Evolutionary conservation across 1,140 invertebrate species (phyloP).

Genomic region (Halictus rubicundus): DNA sequence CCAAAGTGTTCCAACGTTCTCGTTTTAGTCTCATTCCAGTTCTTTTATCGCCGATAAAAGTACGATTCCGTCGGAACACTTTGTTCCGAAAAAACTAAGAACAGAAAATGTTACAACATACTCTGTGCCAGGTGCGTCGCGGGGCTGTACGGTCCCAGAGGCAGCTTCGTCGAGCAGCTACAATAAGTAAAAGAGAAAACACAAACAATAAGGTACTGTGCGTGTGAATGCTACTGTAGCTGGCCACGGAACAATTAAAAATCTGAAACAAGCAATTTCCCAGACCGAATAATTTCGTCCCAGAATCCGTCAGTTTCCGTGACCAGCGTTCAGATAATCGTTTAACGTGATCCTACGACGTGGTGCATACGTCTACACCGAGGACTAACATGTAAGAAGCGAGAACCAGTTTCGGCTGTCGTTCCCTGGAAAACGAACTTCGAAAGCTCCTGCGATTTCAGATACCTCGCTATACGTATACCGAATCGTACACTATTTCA

Average conservation of each 20-base stretch:
- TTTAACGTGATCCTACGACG: conserved; percentile 53
- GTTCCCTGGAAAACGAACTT: conserved; percentile 11
- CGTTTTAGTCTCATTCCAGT: too few species aligned
- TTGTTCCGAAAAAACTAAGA: conserved; percentile 1
- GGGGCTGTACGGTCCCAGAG: conserved; percentile 70
- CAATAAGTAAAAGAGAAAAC: conserved; percentile 79
- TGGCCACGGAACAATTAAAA: conserved; percentile 16
- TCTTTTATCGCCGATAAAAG: too few species aligned
- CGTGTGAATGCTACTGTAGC: conserved; percentile 70
- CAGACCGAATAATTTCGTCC: too few species aligned
- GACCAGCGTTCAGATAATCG: conserved; percentile 32
- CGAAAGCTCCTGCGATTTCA: neutral
- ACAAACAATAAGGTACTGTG: conserved; percentile 81
- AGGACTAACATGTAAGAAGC: conserved; percentile 37
- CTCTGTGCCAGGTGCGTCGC: conserved; percentile 71
- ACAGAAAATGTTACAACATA: conserved; percentile 72
- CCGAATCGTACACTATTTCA: neutral
- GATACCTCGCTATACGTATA: neutral
- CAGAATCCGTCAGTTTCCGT: too few species aligned
- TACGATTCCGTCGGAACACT: neutral
- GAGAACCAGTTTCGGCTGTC: conserved; percentile 28
- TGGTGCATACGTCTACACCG: conserved; percentile 57
- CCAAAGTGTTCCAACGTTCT: too few species aligned
- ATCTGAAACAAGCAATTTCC: too few species aligned
- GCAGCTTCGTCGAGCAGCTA: conserved; percentile 78